phyloP scores from a whole-genome alignment of 53 echinoderm and acorn worm species.

The Echinarachnius parma region DNA sequence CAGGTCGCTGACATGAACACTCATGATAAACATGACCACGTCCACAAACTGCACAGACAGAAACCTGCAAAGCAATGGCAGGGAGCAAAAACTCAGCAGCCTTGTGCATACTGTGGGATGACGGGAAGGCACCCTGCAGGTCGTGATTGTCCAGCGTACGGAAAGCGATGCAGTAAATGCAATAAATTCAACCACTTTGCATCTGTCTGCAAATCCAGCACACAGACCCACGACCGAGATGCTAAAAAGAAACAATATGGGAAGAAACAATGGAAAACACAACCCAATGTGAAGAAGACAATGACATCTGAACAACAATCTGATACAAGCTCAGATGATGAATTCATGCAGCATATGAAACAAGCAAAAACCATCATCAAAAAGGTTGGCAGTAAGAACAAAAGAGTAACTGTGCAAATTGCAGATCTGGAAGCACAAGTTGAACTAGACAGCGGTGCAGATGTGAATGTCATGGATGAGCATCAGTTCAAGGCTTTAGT shows the following conservation, averaged over 20 bases:
- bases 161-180: too few species aligned
- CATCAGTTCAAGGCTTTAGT: slow-evolving; percentile 50
- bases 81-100: background rate
- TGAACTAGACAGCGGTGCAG: slow-evolving; percentile 51
- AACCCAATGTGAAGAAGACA: too few species aligned
- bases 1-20: slow-evolving; percentile 15
- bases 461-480: slow-evolving; percentile 57
- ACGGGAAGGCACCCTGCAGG: too few species aligned
- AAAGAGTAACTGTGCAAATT: slow-evolving; percentile 14
- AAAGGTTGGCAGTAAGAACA: slow-evolving; percentile 1
- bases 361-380: background rate
- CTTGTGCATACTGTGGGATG: slow-evolving; percentile 24
- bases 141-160: too few species aligned
- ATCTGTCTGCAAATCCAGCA: too few species aligned
- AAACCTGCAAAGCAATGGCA: background rate
- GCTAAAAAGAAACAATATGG: too few species aligned
- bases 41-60: background rate
- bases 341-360: slow-evolving; percentile 14
- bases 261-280: too few species aligned
- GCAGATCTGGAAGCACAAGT: slow-evolving; percentile 32
- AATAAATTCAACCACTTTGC: too few species aligned
- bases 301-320: too few species aligned
- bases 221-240: too few species aligned
- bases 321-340: slow-evolving; percentile 23
- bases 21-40: too few species aligned